Percentiles rank a stretch among this genome's conserved stretches.
Evolutionary conservation across 2,113 vertebrate genomes (phyloP).

Genomic region (Eulemur macaco): DNA sequence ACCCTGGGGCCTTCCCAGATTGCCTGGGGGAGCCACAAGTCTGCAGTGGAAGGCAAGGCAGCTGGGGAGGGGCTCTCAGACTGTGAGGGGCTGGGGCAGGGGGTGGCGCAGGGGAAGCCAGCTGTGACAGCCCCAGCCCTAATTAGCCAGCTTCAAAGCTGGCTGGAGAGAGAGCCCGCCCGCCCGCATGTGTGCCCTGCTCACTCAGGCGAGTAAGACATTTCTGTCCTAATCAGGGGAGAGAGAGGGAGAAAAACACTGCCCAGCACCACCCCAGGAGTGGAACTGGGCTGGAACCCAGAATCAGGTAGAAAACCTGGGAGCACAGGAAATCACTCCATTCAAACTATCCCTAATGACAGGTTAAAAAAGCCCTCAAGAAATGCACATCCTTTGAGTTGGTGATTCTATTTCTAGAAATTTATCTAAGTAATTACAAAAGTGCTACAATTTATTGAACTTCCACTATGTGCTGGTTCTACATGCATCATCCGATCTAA

Average conservation of each 20-base stretch:
- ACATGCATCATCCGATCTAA: background rate
- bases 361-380: background rate
- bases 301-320: background rate
- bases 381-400: background rate
- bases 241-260: background rate
- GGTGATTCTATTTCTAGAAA: background rate
- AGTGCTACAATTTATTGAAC: background rate
- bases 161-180: background rate
- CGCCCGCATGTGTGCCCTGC: slow-evolving; percentile 34
- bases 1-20: background rate
- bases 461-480: background rate
- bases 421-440: background rate
- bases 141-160: slow-evolving; percentile 72
- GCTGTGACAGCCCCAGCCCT: slow-evolving; percentile 71
- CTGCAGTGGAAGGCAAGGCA: background rate
- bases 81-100: background rate
- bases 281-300: background rate
- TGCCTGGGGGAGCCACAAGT: background rate
- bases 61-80: background rate
- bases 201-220: slow-evolving; percentile 65
- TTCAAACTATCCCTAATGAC: background rate
- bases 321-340: background rate
- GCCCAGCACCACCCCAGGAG: background rate
- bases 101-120: slow-evolving; percentile 49
- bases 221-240: slow-evolving; percentile 74